These are phyloP conservation scores for Parapsyche elsis DNA, from an alignment of 1,140 invertebrate genomes.

Conservation along the genomic window DNA sequence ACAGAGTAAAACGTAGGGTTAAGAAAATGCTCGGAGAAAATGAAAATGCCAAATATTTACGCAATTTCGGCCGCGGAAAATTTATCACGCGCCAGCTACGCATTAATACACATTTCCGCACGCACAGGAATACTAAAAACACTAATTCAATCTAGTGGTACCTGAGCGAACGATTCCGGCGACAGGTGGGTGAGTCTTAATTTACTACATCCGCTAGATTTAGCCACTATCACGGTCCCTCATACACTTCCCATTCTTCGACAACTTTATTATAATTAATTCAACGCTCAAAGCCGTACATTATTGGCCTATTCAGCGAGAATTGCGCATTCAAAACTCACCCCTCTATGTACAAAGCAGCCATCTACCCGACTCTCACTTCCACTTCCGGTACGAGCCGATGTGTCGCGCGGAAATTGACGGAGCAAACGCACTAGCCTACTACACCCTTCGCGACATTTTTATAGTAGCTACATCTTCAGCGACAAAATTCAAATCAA, in stretches of 20 bases:
- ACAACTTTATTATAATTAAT: neutral
- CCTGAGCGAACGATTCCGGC: no score
- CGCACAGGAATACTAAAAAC: no score
- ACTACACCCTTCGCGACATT: neutral
- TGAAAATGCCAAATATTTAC: no score
- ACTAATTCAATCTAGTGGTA: no score
- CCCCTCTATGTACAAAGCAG: neutral
- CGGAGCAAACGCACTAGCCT: no score
- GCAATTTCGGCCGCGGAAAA: neutral
- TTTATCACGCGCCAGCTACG: no score
- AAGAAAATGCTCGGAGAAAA: no score
- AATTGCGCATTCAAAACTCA: slow-evolving; percentile 15
- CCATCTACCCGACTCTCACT: no score
- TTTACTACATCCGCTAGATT: neutral
- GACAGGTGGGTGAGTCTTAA: slow-evolving; percentile 25
- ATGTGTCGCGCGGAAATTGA: no score
- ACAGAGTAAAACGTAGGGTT: no score
- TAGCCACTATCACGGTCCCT: neutral
- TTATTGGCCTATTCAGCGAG: neutral
- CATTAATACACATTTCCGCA: no score
- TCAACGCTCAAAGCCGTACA: neutral
- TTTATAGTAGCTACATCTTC: neutral
- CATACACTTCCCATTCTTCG: neutral
- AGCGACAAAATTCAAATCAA: neutral
- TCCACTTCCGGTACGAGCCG: no score